A percentile compares a stretch with the other conserved stretches of the same genome.
These are phyloP conservation scores for Poecilia wingei DNA, from an alignment of 2,797 vertebrate genomes.

Conservation along the genomic window DNA sequence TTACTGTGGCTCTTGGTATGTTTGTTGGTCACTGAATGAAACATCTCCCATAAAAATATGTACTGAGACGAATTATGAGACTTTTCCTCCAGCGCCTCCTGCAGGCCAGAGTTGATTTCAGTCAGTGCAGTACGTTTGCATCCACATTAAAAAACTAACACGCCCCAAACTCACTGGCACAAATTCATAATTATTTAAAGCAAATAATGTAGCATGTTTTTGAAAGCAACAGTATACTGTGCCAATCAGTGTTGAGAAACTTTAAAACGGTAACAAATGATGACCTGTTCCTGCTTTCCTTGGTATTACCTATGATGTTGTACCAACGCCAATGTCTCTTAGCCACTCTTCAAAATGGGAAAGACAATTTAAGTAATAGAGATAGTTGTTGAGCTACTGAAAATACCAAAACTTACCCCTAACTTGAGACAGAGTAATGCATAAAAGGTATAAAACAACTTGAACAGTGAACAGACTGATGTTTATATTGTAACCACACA, in stretches of 20 bases:
- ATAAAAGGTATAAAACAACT: background rate
- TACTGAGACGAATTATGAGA: background rate
- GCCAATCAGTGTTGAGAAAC: background rate
- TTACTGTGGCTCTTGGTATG: background rate
- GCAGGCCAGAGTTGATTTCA: slow-evolving; percentile 2
- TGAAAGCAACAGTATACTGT: background rate
- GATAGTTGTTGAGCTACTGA: background rate
- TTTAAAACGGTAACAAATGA: background rate
- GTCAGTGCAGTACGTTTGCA: background rate
- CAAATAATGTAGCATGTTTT: background rate
- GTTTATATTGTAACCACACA: background rate
- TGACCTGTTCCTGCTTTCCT: background rate
- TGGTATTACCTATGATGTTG: background rate
- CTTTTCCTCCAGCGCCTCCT: slow-evolving; percentile 27
- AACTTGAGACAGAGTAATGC: background rate
- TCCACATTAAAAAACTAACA: background rate
- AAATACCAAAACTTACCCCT: background rate
- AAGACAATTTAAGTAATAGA: background rate
- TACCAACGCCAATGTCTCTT: background rate
- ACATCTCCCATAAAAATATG: slow-evolving; percentile 10
- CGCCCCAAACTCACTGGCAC: background rate
- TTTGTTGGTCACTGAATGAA: slow-evolving; percentile 4
- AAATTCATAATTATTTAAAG: background rate
- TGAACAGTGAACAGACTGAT: background rate
- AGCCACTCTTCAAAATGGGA: background rate